These are phyloP conservation scores for Fregetta grallaria DNA, from an alignment of 2,113 vertebrate species.

Conservation along the genomic window DNA sequence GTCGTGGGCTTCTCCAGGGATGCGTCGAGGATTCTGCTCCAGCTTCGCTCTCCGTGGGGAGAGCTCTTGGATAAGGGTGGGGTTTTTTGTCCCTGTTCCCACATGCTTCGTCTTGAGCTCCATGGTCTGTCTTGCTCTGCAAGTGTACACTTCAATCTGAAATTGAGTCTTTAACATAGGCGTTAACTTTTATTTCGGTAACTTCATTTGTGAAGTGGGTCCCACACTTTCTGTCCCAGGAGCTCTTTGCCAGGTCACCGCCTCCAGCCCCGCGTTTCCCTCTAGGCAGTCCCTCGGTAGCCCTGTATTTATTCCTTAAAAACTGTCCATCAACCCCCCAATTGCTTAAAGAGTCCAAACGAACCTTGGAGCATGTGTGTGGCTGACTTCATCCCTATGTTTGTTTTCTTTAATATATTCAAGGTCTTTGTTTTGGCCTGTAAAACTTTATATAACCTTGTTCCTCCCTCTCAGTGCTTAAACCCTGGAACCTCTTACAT, in stretches of 20 bases:
- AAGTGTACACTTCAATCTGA: not conserved
- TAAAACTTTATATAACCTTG: conserved; percentile 9
- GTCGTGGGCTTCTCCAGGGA: not conserved
- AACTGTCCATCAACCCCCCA: not conserved
- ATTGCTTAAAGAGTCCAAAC: not conserved
- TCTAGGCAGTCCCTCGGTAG: not conserved
- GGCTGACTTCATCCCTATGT: not conserved
- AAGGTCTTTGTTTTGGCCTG: conserved; percentile 28
- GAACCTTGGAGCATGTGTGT: not conserved
- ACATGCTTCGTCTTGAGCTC: not conserved
- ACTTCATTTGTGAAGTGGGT: not conserved
- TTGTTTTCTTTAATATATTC: conserved; percentile 6
- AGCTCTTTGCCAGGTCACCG: not conserved
- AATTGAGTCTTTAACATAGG: not conserved
- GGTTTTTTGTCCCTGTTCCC: fast-evolving
- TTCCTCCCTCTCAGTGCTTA: not conserved
- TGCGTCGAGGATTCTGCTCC: not conserved
- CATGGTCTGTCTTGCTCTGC: not conserved
- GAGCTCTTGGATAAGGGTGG: not conserved
- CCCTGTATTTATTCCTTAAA: not conserved
- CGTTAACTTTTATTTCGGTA: not conserved
- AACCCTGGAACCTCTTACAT: not conserved
- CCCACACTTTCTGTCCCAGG: not conserved
- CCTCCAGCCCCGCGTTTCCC: not conserved
- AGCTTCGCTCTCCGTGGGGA: not conserved